Conservation (phyloP, 1,140 invertebrate genomes). For the Acromyrmex echinatior region DNA sequence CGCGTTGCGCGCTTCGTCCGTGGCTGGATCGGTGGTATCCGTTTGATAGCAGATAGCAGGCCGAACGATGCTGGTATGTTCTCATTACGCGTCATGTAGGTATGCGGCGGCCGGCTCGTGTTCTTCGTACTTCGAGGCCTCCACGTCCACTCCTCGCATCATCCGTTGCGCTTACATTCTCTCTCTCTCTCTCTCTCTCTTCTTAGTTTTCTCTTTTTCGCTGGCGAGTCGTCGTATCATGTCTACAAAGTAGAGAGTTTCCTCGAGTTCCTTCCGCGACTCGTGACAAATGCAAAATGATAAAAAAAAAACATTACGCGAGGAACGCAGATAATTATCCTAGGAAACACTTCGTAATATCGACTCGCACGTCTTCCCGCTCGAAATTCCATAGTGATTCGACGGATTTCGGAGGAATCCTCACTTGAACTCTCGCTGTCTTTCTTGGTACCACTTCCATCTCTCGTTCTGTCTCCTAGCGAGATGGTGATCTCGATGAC, state of each 20-base stretch:
- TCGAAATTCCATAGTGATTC: conserved; percentile 46
- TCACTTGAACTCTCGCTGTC: conserved; percentile 25
- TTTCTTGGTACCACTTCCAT: not conserved
- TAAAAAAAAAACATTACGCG: not conserved
- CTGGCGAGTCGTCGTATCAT: not conserved
- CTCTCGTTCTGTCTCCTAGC: conserved; percentile 46
- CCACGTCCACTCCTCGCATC: conserved; percentile 68
- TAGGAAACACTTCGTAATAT: not conserved
- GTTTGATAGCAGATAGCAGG: conserved; percentile 84
- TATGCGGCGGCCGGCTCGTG: conserved; percentile 79
- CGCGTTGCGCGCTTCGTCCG: conserved; percentile 69
- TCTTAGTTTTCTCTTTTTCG: conserved; percentile 20
- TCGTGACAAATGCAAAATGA: not conserved
- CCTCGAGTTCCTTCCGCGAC: conserved; percentile 1
- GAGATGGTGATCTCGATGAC: conserved; percentile 72
- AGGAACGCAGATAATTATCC: conserved; percentile 2
- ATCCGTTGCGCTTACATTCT: conserved; percentile 54
- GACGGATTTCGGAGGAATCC: conserved; percentile 62
- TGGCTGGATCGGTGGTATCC: conserved; percentile 76
- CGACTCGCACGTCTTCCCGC: not conserved
- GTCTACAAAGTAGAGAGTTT: conserved; percentile 25
- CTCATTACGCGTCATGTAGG: conserved; percentile 86
- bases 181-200: conserved; percentile 55
- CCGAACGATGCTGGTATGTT: conserved; percentile 85
- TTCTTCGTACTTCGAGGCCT: conserved; percentile 61